A percentile compares a stretch with the other conserved stretches of the same genome.
Evolutionary conservation across 2,113 vertebrate species (phyloP).

Genomic region (Esox niger): DNA sequence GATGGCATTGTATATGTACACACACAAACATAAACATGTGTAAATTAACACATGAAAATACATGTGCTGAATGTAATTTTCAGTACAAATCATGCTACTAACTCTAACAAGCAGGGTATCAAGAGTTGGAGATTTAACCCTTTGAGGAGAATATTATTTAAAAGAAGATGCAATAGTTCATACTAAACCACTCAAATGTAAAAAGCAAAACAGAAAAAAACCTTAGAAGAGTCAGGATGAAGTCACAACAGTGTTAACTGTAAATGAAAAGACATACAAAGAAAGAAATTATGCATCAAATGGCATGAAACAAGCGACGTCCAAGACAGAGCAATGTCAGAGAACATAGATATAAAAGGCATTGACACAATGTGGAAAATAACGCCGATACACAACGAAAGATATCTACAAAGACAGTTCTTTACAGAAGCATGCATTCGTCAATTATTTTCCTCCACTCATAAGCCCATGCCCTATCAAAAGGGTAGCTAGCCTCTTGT

Average conservation of each 20-base stretch:
- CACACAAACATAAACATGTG: neutral
- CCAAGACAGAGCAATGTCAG: conserved; percentile 54
- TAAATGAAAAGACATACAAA: conserved; percentile 81
- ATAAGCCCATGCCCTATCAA: conserved; percentile 2
- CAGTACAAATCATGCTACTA: neutral
- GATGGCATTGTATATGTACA: no score
- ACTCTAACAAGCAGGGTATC: neutral
- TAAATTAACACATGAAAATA: neutral
- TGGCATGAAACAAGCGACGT: conserved; percentile 61
- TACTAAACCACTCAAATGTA: conserved; percentile 35
- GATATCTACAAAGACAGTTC: neutral
- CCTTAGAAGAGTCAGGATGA: conserved; percentile 82
- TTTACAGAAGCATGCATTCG: neutral
- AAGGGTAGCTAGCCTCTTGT: neutral
- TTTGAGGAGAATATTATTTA: neutral
- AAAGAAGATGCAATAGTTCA: conserved; percentile 22
- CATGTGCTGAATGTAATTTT: neutral
- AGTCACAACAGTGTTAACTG: conserved; percentile 85
- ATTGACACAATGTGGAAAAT: conserved; percentile 49
- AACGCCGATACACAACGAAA: conserved; percentile 58
- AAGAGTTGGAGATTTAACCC: neutral
- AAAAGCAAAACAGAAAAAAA: conserved; percentile 80
- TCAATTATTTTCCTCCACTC: neutral
- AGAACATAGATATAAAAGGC: conserved; percentile 45
- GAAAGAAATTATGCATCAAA: conserved; percentile 75